Percentiles rank a stretch among this genome's conserved stretches.
These are phyloP conservation scores for Hydriomena furcata DNA, from an alignment of 2,888 invertebrate genomes.

Conservation along the genomic window DNA sequence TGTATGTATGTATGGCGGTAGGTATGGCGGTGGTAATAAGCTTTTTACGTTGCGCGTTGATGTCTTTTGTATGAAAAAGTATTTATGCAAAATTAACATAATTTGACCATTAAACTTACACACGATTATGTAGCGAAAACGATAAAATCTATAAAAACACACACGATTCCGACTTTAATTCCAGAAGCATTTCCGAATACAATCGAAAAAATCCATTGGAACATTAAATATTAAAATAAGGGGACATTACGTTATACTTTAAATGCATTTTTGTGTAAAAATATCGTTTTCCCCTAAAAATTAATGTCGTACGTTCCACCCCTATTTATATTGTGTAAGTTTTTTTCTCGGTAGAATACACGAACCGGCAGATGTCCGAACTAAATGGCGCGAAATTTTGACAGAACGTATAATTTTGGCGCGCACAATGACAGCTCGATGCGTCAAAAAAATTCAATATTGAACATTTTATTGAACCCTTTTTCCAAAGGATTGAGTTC, in stretches of 20 bases:
- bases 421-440: constrained; percentile 65
- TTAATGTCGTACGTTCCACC: constrained; percentile 68
- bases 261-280: constrained; percentile 79
- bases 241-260: constrained; percentile 75
- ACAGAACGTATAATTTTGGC: constrained; percentile 76
- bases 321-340: constrained; percentile 81
- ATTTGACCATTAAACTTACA: constrained; percentile 7
- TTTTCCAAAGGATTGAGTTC: constrained; percentile 82
- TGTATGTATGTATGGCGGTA: no score
- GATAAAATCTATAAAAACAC: constrained; percentile 34
- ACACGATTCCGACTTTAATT: constrained; percentile 40
- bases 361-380: constrained; percentile 68
- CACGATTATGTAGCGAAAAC: constrained; percentile 19
- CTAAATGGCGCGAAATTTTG: constrained; percentile 83
- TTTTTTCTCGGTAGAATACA: constrained; percentile 50
- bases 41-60: constrained; percentile 20
- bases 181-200: constrained; percentile 36
- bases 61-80: constrained; percentile 27
- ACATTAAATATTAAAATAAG: constrained; percentile 76
- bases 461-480: constrained; percentile 76
- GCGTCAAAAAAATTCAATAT: constrained; percentile 64
- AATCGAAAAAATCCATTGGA: constrained; percentile 43
- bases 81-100: constrained; percentile 1
- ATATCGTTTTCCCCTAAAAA: constrained; percentile 78
- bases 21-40: no score